These are phyloP conservation scores for Rhinolophus ferrumequinum DNA, from an alignment of 2,113 vertebrate genomes.

Conservation along the genomic window DNA sequence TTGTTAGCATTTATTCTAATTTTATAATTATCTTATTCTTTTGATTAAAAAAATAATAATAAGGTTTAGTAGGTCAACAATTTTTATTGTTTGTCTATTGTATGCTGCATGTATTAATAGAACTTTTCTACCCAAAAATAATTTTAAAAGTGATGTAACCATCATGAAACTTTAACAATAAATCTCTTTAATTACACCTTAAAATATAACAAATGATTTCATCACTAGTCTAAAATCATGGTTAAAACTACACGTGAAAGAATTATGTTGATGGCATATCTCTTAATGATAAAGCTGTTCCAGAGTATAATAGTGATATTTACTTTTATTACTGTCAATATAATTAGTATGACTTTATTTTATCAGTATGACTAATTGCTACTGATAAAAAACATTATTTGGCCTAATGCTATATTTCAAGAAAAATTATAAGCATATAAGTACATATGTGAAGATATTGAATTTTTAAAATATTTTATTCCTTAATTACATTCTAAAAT, in stretches of 20 bases:
- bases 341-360: conserved; percentile 4
- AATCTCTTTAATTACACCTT: background rate
- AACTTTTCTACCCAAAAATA: background rate
- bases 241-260: background rate
- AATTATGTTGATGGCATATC: background rate
- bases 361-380: background rate
- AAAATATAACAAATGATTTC: conserved; percentile 1
- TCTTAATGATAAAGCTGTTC: background rate
- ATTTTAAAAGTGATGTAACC: background rate
- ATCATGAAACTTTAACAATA: background rate
- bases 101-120: background rate
- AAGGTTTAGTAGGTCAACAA: background rate
- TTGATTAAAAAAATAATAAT: background rate
- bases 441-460: background rate
- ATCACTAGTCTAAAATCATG: background rate
- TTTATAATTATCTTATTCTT: background rate
- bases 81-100: background rate
- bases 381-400: background rate
- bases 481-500: background rate
- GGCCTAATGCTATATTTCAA: background rate
- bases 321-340: background rate
- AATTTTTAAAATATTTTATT: conserved; percentile 14
- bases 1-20: background rate
- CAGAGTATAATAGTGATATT: background rate
- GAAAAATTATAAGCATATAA: background rate